phyloP scores from a whole-genome alignment of 2,888 invertebrate species.

The Penaeus monodon region DNA sequence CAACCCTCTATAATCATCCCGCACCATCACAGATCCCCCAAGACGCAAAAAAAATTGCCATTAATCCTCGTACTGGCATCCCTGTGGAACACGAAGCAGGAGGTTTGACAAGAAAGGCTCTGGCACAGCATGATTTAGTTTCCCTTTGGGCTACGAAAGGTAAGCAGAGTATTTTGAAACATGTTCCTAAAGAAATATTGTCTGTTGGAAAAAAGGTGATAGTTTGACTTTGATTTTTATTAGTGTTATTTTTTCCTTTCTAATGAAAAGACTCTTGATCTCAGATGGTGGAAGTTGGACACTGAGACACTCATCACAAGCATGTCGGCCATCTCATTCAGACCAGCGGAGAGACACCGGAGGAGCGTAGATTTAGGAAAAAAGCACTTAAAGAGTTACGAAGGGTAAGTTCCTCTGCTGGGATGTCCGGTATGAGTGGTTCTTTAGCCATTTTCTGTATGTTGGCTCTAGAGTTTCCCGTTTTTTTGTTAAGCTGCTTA shows the following conservation, averaged over 20 bases:
- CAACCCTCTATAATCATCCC: constrained; percentile 51
- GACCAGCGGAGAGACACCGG: constrained; percentile 84
- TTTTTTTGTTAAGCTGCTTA: no score
- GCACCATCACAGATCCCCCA: constrained; percentile 50
- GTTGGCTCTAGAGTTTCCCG: background rate
- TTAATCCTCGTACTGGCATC: constrained; percentile 51
- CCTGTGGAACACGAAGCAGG: constrained; percentile 44
- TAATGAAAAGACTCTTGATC: background rate
- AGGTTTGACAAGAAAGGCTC: constrained; percentile 72
- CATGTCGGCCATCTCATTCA: constrained; percentile 67
- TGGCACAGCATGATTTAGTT: constrained; percentile 76
- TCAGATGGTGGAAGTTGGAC: constrained; percentile 53
- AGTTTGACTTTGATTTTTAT: no score
- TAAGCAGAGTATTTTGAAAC: background rate
- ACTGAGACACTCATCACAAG: constrained; percentile 66
- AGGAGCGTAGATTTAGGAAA: constrained; percentile 85
- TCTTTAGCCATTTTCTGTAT: background rate
- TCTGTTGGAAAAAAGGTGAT: no score
- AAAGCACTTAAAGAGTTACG: constrained; percentile 83
- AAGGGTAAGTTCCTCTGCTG: constrained; percentile 69
- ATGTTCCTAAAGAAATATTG: no score
- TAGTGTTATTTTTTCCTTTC: background rate
- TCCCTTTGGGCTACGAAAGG: background rate
- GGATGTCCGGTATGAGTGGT: background rate
- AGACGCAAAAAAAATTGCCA: constrained; percentile 46